Percentiles rank a stretch among this genome's conserved stretches.
These are phyloP conservation scores for Xestia c-nigrum DNA, from an alignment of 2,888 invertebrate species.

Conservation along the genomic window DNA sequence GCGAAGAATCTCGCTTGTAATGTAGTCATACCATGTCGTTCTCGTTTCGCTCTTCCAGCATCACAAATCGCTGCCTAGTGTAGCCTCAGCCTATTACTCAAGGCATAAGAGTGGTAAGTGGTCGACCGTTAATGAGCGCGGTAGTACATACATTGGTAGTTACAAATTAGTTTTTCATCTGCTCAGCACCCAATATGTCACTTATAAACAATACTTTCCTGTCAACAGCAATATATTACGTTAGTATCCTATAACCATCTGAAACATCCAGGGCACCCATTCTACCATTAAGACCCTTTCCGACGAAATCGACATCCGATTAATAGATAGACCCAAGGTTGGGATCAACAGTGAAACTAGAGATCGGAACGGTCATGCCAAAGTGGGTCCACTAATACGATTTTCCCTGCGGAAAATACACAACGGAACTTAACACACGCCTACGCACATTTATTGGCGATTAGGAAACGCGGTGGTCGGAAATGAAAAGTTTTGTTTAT, in stretches of 20 bases:
- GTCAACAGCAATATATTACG: background rate
- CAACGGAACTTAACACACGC: slow-evolving; percentile 59
- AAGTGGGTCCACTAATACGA: slow-evolving; percentile 67
- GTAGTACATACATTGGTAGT: background rate
- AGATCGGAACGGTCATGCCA: slow-evolving; percentile 78
- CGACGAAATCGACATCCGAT: slow-evolving; percentile 40
- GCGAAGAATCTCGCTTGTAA: too few relatives aligned
- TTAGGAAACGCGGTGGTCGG: slow-evolving; percentile 37
- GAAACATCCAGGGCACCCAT: background rate
- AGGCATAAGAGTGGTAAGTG: too few relatives aligned
- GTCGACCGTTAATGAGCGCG: too few relatives aligned
- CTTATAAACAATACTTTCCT: background rate
- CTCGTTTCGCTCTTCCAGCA: too few relatives aligned
- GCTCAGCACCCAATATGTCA: background rate
- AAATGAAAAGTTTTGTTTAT: slow-evolving; percentile 13
- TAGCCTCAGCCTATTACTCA: too few relatives aligned
- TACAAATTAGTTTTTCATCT: background rate
- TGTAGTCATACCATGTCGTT: too few relatives aligned
- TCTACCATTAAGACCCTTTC: slow-evolving; percentile 14
- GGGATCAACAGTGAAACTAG: slow-evolving; percentile 69
- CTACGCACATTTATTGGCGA: slow-evolving; percentile 46
- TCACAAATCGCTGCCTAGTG: too few relatives aligned
- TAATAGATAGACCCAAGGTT: slow-evolving; percentile 50
- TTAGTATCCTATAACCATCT: background rate
- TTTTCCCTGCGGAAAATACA: slow-evolving; percentile 69